Conservation (phyloP, 2,797 vertebrate species). For the Melanitta fusca region DNA sequence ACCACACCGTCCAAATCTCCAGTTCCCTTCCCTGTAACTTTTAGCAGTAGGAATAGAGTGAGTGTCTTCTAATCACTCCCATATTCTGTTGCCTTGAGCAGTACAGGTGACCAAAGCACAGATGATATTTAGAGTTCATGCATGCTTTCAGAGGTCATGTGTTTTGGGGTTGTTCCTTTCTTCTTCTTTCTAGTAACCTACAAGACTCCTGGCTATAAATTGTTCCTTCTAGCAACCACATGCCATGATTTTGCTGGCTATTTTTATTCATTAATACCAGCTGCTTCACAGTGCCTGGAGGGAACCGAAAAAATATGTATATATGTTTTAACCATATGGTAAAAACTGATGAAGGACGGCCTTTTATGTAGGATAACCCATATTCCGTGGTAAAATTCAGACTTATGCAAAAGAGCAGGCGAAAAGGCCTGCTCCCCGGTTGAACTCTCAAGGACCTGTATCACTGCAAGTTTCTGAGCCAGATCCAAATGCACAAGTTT, state of each 20-base stretch:
- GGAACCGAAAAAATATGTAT: slow-evolving; percentile 73
- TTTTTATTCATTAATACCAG: slow-evolving; percentile 81
- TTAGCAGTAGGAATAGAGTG: slow-evolving; percentile 55
- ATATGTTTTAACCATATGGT: slow-evolving; percentile 73
- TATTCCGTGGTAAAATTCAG: slow-evolving; percentile 17
- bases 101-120: slow-evolving; percentile 58
- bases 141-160: slow-evolving; percentile 52
- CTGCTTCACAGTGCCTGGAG: slow-evolving; percentile 75
- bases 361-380: slow-evolving; percentile 71
- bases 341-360: slow-evolving; percentile 61
- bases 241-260: slow-evolving; percentile 71
- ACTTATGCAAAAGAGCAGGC: background rate
- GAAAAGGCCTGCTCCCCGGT: slow-evolving; percentile 11
- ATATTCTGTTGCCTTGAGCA: slow-evolving; percentile 63
- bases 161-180: slow-evolving; percentile 18
- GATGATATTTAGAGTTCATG: slow-evolving; percentile 64
- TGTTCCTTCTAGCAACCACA: slow-evolving; percentile 69
- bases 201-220: slow-evolving; percentile 74
- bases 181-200: slow-evolving; percentile 49
- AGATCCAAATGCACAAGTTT: background rate
- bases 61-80: slow-evolving; percentile 55
- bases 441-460: slow-evolving; percentile 14
- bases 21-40: slow-evolving; percentile 3
- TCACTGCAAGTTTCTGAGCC: background rate
- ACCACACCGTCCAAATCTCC: background rate